Percentiles rank a stretch among this genome's conserved stretches.
Evolutionary conservation across 2,888 invertebrate species (phyloP).

Genomic region (Nephrocerus scutellatus): DNA sequence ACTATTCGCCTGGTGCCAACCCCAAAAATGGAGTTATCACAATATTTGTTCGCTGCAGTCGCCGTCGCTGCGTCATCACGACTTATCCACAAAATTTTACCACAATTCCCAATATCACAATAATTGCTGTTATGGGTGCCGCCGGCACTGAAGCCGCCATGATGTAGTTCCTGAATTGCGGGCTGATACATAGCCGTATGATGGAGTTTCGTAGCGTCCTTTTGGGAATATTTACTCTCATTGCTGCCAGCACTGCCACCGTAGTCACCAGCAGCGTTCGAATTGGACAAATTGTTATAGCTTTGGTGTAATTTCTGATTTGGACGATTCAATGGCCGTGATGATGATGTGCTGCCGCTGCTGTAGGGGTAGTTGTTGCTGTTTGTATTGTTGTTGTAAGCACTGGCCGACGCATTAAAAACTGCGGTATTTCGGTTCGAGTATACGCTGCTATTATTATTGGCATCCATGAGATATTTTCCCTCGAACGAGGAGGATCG

Average conservation of each 20-base stretch:
- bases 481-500: too few species aligned
- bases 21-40: conserved; percentile 15
- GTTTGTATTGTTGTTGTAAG: conserved; percentile 7
- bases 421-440: conserved; percentile 17
- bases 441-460: conserved; percentile 21
- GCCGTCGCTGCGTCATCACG: conserved; percentile 23
- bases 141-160: neutral
- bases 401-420: neutral
- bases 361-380: conserved; percentile 2
- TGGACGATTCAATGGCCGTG: conserved; percentile 12
- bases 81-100: conserved; percentile 43
- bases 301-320: conserved; percentile 32
- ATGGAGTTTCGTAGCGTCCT: conserved; percentile 5
- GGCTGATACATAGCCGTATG: conserved; percentile 5
- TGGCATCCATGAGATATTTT: conserved; percentile 20
- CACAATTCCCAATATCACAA: conserved; percentile 44
- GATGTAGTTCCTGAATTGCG: neutral
- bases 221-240: conserved; percentile 3
- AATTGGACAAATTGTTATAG: conserved; percentile 30
- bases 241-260: conserved; percentile 11
- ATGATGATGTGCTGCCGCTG: conserved; percentile 20
- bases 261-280: conserved; percentile 15
- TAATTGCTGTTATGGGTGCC: conserved; percentile 22
- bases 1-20: conserved; percentile 8
- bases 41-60: conserved; percentile 16